phyloP scores from a whole-genome alignment of 2,888 invertebrate genomes.

The Noctuana brunneofusca region DNA sequence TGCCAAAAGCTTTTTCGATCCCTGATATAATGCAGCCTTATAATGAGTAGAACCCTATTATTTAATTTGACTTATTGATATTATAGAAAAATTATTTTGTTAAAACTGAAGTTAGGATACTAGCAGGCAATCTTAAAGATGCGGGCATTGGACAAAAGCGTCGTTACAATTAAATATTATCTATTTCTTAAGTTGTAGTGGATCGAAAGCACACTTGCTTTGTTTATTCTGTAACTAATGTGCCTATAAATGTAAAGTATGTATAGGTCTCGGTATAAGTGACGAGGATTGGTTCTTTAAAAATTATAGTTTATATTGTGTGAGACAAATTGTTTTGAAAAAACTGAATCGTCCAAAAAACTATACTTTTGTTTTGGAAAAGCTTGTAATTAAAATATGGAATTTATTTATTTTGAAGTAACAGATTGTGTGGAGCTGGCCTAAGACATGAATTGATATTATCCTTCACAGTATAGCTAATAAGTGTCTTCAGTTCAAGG shows the following conservation, averaged over 20 bases:
- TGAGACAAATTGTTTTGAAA: constrained; percentile 51
- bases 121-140: constrained; percentile 70
- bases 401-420: constrained; percentile 50
- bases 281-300: constrained; percentile 70
- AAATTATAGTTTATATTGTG: constrained; percentile 61
- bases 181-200: constrained; percentile 73
- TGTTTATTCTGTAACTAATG: constrained; percentile 80
- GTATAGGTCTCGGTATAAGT: constrained; percentile 76
- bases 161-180: constrained; percentile 58
- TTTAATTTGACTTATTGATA: constrained; percentile 48
- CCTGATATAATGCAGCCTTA: constrained; percentile 63
- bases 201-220: constrained; percentile 78
- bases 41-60: constrained; percentile 53
- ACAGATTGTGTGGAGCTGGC: constrained; percentile 62
- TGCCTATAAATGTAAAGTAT: constrained; percentile 82
- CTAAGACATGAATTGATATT: constrained; percentile 62
- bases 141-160: constrained; percentile 75
- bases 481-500: constrained; percentile 62
- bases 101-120: constrained; percentile 63
- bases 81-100: constrained; percentile 56
- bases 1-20: constrained; percentile 73
- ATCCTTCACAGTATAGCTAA: constrained; percentile 59
- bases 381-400: constrained; percentile 38
- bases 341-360: constrained; percentile 52
- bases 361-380: constrained; percentile 43